Evolutionary conservation across 2,113 vertebrate species (phyloP).

Genomic region (Sinocyclocheilus anshuiensis): DNA sequence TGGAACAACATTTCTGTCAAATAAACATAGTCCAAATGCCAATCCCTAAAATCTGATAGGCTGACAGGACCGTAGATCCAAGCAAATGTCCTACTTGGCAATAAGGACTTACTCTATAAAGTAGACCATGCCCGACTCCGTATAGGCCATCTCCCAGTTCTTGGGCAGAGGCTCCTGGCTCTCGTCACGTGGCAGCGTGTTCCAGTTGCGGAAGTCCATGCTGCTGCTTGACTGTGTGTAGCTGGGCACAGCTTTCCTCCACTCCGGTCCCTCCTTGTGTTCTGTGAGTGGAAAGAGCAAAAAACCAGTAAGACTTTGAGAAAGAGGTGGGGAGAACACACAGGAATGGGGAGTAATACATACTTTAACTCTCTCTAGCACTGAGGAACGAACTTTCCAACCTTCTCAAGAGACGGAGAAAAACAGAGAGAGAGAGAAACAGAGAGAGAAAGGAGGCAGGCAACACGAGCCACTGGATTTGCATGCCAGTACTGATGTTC

Average conservation of each 20-base stretch:
- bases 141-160: conserved; percentile 99
- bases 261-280: conserved; percentile 87
- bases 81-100: neutral
- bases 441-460: conserved; percentile 34
- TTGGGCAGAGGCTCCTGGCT: conserved; percentile 89
- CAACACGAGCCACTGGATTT: conserved; percentile 68
- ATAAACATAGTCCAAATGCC: neutral
- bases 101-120: conserved; percentile 93
- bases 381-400: conserved; percentile 30
- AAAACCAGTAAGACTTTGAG: conserved; percentile 34
- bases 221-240: conserved; percentile 89
- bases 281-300: conserved; percentile 74
- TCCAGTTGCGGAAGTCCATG: conserved; percentile 87
- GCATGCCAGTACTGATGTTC: conserved; percentile 69
- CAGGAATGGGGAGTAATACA: conserved; percentile 68
- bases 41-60: neutral
- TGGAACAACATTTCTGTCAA: neutral
- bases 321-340: conserved; percentile 57
- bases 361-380: conserved; percentile 63
- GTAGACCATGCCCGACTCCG: conserved; percentile 96
- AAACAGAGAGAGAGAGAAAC: conserved; percentile 45
- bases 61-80: neutral
- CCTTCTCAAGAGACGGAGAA: conserved; percentile 33
- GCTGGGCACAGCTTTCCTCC: conserved; percentile 93
- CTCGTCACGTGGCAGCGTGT: conserved; percentile 85